Conservation (phyloP, 2,797 vertebrate species). For the Silurus aristotelis region DNA sequence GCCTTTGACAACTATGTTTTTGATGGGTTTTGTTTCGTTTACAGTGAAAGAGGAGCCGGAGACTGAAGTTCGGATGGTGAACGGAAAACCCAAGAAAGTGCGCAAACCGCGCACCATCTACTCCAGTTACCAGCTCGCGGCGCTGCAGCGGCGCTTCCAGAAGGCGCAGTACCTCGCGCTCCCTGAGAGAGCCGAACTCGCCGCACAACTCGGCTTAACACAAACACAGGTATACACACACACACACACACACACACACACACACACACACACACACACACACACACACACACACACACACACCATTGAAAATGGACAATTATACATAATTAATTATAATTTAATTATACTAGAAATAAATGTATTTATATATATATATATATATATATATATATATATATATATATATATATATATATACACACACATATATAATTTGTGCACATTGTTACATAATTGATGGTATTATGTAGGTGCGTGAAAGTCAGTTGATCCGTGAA, state of each 20-base stretch:
- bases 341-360: too few species aligned
- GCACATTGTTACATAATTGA: too few species aligned
- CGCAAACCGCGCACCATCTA: slow-evolving; percentile 98
- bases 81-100: slow-evolving; percentile 97
- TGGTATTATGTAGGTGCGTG: too few species aligned
- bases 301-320: too few species aligned
- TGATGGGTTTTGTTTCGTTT: slow-evolving; percentile 23
- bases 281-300: too few species aligned
- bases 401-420: too few species aligned
- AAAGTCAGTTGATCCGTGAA: too few species aligned
- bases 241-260: neutral
- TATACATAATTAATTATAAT: too few species aligned
- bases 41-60: slow-evolving; percentile 95
- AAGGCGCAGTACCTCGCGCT: slow-evolving; percentile 96
- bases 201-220: slow-evolving; percentile 93
- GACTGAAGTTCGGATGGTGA: slow-evolving; percentile 96
- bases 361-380: too few species aligned
- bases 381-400: too few species aligned
- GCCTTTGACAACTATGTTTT: neutral
- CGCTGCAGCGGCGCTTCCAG: slow-evolving; percentile 95
- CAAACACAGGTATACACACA: slow-evolving; percentile 86
- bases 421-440: too few species aligned
- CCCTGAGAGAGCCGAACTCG: slow-evolving; percentile 94
- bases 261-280: neutral
- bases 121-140: slow-evolving; percentile 96